Evolutionary conservation across 2,797 vertebrate species (phyloP).

Genomic region (Enteromius treurensis): DNA sequence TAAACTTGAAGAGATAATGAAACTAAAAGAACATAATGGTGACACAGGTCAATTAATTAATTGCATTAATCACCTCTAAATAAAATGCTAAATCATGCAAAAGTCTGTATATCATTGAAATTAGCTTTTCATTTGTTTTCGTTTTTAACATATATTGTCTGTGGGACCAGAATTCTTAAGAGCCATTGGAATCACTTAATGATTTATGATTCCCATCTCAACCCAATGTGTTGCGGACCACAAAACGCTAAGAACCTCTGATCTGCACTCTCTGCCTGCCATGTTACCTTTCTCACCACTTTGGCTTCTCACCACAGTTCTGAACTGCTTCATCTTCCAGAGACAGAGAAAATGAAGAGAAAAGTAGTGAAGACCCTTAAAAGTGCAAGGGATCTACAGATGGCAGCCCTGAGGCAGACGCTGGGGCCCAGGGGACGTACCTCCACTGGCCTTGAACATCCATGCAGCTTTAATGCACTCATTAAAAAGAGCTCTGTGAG

Average conservation of each 20-base stretch:
- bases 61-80: background rate
- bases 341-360: constrained; percentile 53
- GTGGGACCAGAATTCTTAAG: background rate
- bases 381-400: constrained; percentile 67
- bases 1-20: background rate
- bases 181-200: background rate
- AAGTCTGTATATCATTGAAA: background rate
- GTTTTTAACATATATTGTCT: background rate
- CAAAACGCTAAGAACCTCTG: background rate
- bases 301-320: constrained; percentile 7
- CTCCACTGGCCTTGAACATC: constrained; percentile 73
- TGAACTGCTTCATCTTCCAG: constrained; percentile 20
- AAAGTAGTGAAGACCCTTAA: constrained; percentile 36
- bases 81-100: background rate
- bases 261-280: constrained; percentile 26
- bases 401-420: constrained; percentile 64
- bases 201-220: background rate
- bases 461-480: constrained; percentile 59
- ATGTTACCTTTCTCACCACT: background rate
- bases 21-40: background rate
- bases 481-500: constrained; percentile 57
- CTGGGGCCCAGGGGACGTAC: constrained; percentile 61
- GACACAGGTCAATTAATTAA: background rate
- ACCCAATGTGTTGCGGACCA: background rate
- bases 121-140: background rate